phyloP scores from a whole-genome alignment of 2,797 vertebrate genomes.

The Toxotes lorentzi region DNA sequence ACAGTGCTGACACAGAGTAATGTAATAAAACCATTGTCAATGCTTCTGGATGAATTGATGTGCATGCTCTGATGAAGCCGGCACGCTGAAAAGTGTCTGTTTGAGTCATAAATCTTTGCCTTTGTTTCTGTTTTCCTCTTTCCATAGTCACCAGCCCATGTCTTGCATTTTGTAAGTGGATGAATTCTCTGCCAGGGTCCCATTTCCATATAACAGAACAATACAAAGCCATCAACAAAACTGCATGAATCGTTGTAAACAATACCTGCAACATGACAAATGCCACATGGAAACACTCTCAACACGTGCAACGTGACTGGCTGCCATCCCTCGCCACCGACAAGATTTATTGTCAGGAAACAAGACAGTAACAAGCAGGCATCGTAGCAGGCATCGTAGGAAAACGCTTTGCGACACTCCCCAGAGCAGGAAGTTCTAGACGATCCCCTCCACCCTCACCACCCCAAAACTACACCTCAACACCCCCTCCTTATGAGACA shows the following conservation, averaged over 20 bases:
- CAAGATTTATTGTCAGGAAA: slow-evolving; percentile 60
- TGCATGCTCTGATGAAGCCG: slow-evolving; percentile 34
- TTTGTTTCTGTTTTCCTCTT: slow-evolving; percentile 30
- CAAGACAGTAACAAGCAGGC: slow-evolving; percentile 53
- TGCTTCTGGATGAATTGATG: slow-evolving; percentile 31
- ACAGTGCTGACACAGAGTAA: slow-evolving; percentile 21
- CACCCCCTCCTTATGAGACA: not conserved
- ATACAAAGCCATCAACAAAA: slow-evolving; percentile 56
- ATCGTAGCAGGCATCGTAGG: slow-evolving; percentile 18
- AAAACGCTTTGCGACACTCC: slow-evolving; percentile 65
- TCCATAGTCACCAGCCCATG: slow-evolving; percentile 23
- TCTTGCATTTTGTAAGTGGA: slow-evolving; percentile 52
- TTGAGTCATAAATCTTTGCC: slow-evolving; percentile 51
- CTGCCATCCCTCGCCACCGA: slow-evolving; percentile 4
- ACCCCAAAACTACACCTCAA: not conserved
- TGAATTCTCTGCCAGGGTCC: slow-evolving; percentile 28
- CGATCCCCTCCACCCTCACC: slow-evolving; percentile 44
- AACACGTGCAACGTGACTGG: slow-evolving; percentile 13
- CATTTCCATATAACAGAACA: slow-evolving; percentile 52
- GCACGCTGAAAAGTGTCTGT: slow-evolving; percentile 31
- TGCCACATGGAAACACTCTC: slow-evolving; percentile 38
- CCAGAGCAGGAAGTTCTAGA: slow-evolving; percentile 56
- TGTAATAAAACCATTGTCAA: not conserved
- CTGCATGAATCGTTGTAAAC: slow-evolving; percentile 55
- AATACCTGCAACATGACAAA: slow-evolving; percentile 52